Percentiles rank a stretch among this genome's conserved stretches.
Evolutionary conservation across 2,797 vertebrate species (phyloP).

Genomic region (Mormyrus proboscirostris): DNA sequence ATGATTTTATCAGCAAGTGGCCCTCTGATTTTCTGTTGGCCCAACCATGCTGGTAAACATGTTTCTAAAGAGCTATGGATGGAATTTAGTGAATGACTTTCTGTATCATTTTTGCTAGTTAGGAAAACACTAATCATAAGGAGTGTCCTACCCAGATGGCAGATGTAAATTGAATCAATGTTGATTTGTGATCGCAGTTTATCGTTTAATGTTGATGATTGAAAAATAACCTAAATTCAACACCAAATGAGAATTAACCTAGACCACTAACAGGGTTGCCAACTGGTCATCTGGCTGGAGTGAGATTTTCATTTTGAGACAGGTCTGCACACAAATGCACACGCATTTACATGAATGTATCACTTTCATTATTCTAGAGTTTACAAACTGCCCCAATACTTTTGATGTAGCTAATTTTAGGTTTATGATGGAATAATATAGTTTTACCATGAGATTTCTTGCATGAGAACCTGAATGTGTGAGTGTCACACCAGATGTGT

Average conservation of each 20-base stretch:
- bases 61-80: background rate
- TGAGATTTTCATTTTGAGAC: background rate
- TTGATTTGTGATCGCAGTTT: background rate
- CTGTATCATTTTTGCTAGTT: background rate
- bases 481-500: background rate
- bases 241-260: background rate
- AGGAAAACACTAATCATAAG: background rate
- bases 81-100: background rate
- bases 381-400: background rate
- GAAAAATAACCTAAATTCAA: background rate
- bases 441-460: background rate
- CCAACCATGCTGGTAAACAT: background rate
- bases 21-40: background rate
- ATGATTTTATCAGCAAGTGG: background rate
- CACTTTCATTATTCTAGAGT: background rate
- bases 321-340: background rate
- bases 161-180: background rate
- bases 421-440: background rate
- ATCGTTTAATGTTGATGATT: background rate
- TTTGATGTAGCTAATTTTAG: background rate
- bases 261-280: background rate
- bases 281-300: background rate
- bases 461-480: background rate
- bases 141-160: background rate
- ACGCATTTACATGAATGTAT: background rate